Evolutionary conservation across 2,888 invertebrate species (phyloP), one percentile per base, ranked within the genome.

Genomic region (Nomada goodeniana): DNA sequence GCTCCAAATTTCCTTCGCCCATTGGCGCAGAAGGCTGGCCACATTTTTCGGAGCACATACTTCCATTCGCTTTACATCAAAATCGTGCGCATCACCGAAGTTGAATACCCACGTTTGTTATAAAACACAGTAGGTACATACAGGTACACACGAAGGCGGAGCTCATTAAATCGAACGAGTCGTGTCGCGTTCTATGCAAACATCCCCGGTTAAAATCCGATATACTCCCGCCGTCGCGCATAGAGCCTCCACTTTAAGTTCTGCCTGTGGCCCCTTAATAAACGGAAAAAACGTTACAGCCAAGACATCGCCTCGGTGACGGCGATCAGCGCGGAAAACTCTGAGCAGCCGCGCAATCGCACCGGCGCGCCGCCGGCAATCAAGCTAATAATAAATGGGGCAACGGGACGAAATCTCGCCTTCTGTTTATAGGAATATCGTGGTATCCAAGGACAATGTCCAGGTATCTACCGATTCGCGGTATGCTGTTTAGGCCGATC

Each of bases 371-470:
- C 50, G 1, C 20, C 26, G 47, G 72, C 71, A 80, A 75, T 82
- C 82, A 71, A 71, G 80, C 65, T 67, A 82, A 67, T 75, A 80
- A 82, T 75, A 69, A 80, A 67, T 64, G 76, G 73, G 60, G 47
- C 63, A 82, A 70, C 68, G 70, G 61, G 44, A 75, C 50, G 42
- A 71, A 74, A 74, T 65, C 70, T 60, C 75, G 57, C 74, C 60
- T 69, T 69, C 76, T 68, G 61, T 74, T 74, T 57, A 74, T 67
- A 77, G 73, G 71, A 69, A 69, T 71, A 72, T 75, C 59, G 59
- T 13, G 60, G 36, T 59, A 23, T 68, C 47, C 83, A 83, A 82
- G 83, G 83, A 83, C 78, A 77, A 69, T 75, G 44, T 57, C 55
- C 74, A 65, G 67, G 65, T 65, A 71, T 23, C n/a, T 67, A 68